A percentile compares a stretch with the other conserved stretches of the same genome.
These are phyloP conservation scores for Agrochola macilenta DNA, from an alignment of 2,888 invertebrate genomes.

Conservation along the genomic window DNA sequence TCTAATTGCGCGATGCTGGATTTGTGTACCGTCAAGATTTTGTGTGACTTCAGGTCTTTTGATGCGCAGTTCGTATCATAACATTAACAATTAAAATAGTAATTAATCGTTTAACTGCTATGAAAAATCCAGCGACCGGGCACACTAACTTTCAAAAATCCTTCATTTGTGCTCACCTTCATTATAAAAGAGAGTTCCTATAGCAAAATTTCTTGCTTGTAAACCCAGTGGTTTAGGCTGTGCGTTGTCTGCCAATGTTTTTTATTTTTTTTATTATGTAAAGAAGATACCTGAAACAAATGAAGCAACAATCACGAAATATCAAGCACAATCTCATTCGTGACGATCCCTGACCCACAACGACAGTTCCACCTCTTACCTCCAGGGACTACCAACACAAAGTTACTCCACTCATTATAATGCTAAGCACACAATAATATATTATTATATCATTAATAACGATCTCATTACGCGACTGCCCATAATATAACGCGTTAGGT, in stretches of 20 bases:
- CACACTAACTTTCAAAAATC: background rate
- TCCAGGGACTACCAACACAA: constrained; percentile 18
- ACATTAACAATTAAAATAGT: background rate
- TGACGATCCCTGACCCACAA: constrained; percentile 48
- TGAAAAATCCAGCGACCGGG: background rate
- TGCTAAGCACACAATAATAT: constrained; percentile 32
- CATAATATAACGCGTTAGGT: constrained; percentile 30
- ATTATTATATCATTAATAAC: constrained; percentile 31
- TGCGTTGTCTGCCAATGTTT: too few relatives aligned
- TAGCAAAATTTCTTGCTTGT: too few relatives aligned
- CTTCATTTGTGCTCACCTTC: background rate
- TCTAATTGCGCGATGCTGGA: too few relatives aligned
- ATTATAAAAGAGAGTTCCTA: too few relatives aligned
- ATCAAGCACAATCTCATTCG: constrained; percentile 9
- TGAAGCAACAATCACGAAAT: constrained; percentile 5
- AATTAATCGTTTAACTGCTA: background rate
- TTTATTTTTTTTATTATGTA: background rate
- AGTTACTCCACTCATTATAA: constrained; percentile 26
- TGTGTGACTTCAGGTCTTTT: too few relatives aligned
- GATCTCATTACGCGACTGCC: constrained; percentile 40
- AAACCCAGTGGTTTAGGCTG: background rate
- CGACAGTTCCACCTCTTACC: background rate
- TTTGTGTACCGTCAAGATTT: too few relatives aligned
- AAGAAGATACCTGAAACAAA: background rate
- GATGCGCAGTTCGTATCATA: background rate